Conservation (phyloP, 37 sponge, comb jelly and placozoan species). For the Mnemiopsis leidyi region DNA sequence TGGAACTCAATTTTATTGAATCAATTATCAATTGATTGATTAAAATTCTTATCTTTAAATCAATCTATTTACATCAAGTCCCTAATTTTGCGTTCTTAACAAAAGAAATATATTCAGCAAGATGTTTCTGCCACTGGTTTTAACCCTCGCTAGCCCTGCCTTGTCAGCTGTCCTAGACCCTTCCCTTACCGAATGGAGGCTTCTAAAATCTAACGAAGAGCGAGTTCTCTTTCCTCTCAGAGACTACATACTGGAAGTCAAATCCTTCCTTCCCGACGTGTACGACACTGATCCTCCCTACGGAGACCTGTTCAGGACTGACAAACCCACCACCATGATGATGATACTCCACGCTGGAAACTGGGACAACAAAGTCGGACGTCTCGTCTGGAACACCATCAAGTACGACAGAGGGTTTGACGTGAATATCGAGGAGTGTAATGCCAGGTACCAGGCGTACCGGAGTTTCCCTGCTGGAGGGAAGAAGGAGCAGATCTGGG, state of each 20-base stretch:
- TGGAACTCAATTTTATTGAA: too few relatives aligned
- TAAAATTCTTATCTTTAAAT: too few relatives aligned
- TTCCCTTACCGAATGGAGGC: background rate
- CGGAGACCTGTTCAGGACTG: background rate
- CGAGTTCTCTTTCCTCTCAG: background rate
- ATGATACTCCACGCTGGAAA: background rate
- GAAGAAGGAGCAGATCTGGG: conserved; percentile 15
- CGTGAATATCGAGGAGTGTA: background rate
- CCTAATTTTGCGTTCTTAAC: too few relatives aligned
- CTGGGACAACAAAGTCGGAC: background rate
- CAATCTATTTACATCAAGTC: too few relatives aligned
- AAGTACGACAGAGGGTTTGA: conserved; percentile 10
- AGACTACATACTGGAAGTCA: conserved; percentile 3
- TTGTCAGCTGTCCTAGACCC: background rate
- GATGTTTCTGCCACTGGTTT: background rate
- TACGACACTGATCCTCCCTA: background rate
- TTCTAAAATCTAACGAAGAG: background rate
- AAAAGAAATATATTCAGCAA: too few relatives aligned
- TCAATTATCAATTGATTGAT: too few relatives aligned
- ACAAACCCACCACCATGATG: background rate
- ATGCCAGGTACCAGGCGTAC: background rate
- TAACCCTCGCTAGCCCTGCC: background rate
- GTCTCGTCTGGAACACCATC: background rate
- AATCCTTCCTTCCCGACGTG: background rate
- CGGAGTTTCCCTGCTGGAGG: background rate